phyloP scores from a whole-genome alignment of 1,140 invertebrate species.

The Drosophila elegans region DNA sequence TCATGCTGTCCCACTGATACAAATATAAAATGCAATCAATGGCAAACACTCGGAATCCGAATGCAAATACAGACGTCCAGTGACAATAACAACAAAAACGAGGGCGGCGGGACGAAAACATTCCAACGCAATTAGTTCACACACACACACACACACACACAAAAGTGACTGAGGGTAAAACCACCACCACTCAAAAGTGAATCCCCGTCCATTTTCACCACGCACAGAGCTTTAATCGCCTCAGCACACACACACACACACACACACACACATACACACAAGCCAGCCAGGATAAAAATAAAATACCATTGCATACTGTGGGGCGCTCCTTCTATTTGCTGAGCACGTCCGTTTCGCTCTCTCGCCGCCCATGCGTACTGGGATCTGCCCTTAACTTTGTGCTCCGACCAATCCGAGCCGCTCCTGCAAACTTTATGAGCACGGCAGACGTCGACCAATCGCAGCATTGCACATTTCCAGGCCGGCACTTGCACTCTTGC shows the following conservation, averaged over 20 bases:
- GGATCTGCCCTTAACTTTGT: conserved; percentile 61
- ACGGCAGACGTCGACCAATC: conserved; percentile 49
- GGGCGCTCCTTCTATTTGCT: conserved; percentile 75
- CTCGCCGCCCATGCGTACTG: conserved; percentile 67
- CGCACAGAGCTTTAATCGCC: conserved; percentile 71
- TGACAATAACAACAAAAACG: conserved; percentile 20
- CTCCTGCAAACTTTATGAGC: conserved; percentile 59
- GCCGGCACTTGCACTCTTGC: conserved; percentile 43
- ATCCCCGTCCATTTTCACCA: conserved; percentile 69
- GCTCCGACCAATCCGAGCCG: conserved; percentile 55
- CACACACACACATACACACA: conserved; percentile 12
- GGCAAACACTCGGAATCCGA: conserved; percentile 26
- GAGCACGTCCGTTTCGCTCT: conserved; percentile 49
- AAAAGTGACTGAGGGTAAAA: conserved; percentile 21
- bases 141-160: conserved; percentile 17
- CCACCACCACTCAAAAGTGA: conserved; percentile 64
- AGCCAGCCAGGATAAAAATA: conserved; percentile 42
- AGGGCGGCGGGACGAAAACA: conserved; percentile 26
- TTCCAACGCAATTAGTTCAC: conserved; percentile 63
- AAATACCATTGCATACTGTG: conserved; percentile 33
- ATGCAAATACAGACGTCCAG: conserved; percentile 47
- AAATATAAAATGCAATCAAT: conserved; percentile 51
- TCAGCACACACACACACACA: neutral
- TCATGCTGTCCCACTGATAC: conserved; percentile 46
- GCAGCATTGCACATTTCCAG: conserved; percentile 72